A percentile compares a stretch with the other conserved stretches of the same genome.
phyloP scores from a whole-genome alignment of 2,113 vertebrate genomes.

The Oncorhynchus tshawytscha region DNA sequence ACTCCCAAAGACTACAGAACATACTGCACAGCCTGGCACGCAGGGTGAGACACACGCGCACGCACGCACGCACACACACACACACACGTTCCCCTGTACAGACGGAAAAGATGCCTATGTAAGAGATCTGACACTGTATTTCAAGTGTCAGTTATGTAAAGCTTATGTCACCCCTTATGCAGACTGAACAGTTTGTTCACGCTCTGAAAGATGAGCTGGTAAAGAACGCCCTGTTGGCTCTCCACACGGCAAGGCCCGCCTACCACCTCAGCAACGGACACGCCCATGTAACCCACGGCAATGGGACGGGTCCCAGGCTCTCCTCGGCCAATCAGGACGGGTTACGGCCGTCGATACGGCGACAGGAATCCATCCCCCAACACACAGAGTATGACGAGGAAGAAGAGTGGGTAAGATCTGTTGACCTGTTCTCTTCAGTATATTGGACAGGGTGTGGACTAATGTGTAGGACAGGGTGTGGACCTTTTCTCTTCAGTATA shows the following conservation, averaged over 20 bases:
- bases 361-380: constrained; percentile 71
- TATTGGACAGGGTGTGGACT: not conserved
- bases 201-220: constrained; percentile 89
- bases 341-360: constrained; percentile 24
- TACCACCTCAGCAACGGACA: constrained; percentile 63
- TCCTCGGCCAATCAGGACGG: constrained; percentile 45
- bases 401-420: constrained; percentile 82
- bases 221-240: constrained; percentile 78
- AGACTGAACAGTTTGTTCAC: constrained; percentile 86
- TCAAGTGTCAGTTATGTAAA: not conserved
- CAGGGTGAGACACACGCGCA: not conserved
- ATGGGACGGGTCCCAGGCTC: constrained; percentile 28
- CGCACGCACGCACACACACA: too few species aligned
- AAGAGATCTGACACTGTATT: not conserved
- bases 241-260: constrained; percentile 72
- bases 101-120: not conserved
- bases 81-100: not conserved
- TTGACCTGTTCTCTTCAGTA: too few species aligned
- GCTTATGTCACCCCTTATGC: constrained; percentile 1
- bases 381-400: constrained; percentile 82
- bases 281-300: constrained; percentile 62
- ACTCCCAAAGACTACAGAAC: not conserved
- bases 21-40: not conserved
- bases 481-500: not conserved
- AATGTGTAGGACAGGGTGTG: too few species aligned